These are phyloP conservation scores for Xiphias gladius DNA, from an alignment of 2,113 vertebrate genomes.

Conservation along the genomic window DNA sequence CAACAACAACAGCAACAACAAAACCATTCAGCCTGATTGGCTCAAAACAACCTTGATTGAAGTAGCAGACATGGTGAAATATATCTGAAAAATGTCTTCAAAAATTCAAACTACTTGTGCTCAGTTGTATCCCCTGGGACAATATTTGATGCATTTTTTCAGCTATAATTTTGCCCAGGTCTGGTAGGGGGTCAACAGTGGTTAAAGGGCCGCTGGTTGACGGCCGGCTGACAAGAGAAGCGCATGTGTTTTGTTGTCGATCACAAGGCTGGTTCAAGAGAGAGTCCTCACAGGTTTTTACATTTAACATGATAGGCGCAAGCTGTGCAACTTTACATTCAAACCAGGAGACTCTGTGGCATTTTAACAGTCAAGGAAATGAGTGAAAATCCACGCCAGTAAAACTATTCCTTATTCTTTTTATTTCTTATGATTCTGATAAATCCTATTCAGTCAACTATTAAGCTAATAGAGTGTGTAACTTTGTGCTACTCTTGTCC, in stretches of 20 bases:
- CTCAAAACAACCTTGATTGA: slow-evolving; percentile 72
- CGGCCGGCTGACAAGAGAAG: slow-evolving; percentile 34
- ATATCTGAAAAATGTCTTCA: slow-evolving; percentile 53
- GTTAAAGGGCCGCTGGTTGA: slow-evolving; percentile 70
- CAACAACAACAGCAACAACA: slow-evolving; percentile 60
- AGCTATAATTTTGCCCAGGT: slow-evolving; percentile 53
- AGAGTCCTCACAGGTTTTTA: slow-evolving; percentile 80
- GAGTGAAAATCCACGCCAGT: slow-evolving; percentile 98
- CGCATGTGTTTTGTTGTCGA: slow-evolving; percentile 65
- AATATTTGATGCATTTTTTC: slow-evolving; percentile 52
- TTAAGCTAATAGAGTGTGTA: slow-evolving; percentile 89
- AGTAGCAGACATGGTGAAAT: slow-evolving; percentile 70
- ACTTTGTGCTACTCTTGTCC: slow-evolving; percentile 87
- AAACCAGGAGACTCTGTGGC: slow-evolving; percentile 99
- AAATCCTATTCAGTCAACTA: slow-evolving; percentile 81
- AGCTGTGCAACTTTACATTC: slow-evolving; percentile 99
- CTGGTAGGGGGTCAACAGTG: slow-evolving; percentile 65
- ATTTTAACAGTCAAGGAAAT: slow-evolving; percentile 97
- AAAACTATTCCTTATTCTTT: slow-evolving; percentile 88
- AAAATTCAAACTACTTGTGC: slow-evolving; percentile 15
- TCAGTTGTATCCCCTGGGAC: slow-evolving; percentile 11
- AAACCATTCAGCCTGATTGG: slow-evolving; percentile 75
- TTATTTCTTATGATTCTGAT: slow-evolving; percentile 86
- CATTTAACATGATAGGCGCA: slow-evolving; percentile 91
- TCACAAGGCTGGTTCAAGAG: slow-evolving; percentile 64